Evolutionary conservation across 2,797 vertebrate species (phyloP), one percentile per base, ranked within the genome.

Genomic region (Pempheris klunzingeri): DNA sequence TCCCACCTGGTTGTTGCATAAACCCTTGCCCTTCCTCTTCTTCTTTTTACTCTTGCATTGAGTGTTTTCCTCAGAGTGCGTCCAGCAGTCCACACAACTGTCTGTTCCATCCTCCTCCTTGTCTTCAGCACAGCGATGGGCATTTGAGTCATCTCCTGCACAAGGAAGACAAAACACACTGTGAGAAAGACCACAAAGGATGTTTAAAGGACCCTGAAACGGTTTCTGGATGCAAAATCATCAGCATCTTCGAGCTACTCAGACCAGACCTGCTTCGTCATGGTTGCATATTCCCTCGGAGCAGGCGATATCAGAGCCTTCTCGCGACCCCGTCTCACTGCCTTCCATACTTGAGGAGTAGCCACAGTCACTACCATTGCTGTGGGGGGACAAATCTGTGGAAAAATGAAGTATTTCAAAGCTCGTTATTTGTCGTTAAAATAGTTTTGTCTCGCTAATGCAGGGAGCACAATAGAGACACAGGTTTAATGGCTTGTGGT

Each of bases 301-400:
- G 92, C 98, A 99, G 80, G 97, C 97, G 41, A 99, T 90, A 12
- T 98, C 98, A 0, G 98, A 99, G 26, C 98, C 97, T 90, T 97
- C 98, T 76, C 96, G 94, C 24, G 98, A 99, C 55, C 97, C 94
- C 0, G 86, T 95, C 85, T 99, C 97, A 20, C 98, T 99, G 91
- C 97, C 96, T 88, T 99, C 97, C 94, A 98, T 96, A 90, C 98
- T 98, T 59, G 98, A 99, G 5, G 97, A 99, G 83, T 99, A 99
- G 85, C 98, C 98, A 4, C 94, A 99, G 78, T 99, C 98, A 28
- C 98, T 99, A 43, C 94, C 95, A 7, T 96, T 97, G 94, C 96
- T 96, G 86, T 95, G 97, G 10, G 96, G 93, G 60, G 96, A 94
- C 81, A 97, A 92, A 83, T 96, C 97, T 98, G 92, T 50, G 83